Percentiles rank a stretch among this genome's conserved stretches.
Evolutionary conservation across 2,888 invertebrate species (phyloP).

Genomic region (Cryptophagus acutangulus): DNA sequence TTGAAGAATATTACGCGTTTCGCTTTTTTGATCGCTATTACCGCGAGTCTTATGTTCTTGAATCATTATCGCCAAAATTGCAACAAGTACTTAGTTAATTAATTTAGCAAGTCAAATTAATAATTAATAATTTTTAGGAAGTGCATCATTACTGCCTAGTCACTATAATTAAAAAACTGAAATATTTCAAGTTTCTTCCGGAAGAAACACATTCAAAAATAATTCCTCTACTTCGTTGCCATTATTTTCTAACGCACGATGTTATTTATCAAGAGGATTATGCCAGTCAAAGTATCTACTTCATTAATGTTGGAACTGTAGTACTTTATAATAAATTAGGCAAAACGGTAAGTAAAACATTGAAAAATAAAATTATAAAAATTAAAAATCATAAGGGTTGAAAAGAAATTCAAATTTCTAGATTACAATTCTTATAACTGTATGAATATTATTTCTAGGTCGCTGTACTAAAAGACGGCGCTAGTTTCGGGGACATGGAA

Average conservation of each 20-base stretch:
- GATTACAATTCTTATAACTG: constrained; percentile 1
- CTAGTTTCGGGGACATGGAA: constrained; percentile 3
- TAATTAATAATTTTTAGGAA: background rate
- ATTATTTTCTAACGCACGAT: no score
- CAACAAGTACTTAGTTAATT: background rate
- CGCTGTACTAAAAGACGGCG: constrained; percentile 8
- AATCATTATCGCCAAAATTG: constrained; percentile 1
- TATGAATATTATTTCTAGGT: no score
- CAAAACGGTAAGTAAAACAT: no score
- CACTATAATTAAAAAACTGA: background rate
- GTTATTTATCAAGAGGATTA: no score
- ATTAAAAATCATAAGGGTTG: no score
- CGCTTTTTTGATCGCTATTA: background rate
- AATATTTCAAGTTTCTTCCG: background rate
- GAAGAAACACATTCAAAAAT: background rate
- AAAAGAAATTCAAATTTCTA: constrained; percentile 1
- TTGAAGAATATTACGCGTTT: background rate
- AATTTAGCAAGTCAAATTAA: background rate
- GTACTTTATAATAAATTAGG: no score
- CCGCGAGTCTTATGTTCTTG: background rate
- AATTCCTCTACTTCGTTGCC: no score
- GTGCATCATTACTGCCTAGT: background rate
- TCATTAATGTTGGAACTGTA: no score
- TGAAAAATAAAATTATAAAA: no score
- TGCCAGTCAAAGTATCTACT: no score